These are phyloP conservation scores for Typhlomys cinereus DNA, from an alignment of 2,113 vertebrate genomes.

Conservation along the genomic window DNA sequence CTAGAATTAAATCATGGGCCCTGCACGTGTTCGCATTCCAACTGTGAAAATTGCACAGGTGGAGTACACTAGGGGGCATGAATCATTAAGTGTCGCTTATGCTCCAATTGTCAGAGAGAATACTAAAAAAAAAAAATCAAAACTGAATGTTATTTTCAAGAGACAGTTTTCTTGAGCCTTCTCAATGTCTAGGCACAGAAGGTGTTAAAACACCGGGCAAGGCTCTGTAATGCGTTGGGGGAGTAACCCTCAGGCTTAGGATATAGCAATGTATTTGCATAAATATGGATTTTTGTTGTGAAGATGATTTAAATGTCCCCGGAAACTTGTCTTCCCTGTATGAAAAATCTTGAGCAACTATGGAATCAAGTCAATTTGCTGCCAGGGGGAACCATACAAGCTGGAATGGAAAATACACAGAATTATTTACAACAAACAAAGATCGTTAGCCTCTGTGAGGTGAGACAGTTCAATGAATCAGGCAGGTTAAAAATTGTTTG, in stretches of 20 bases:
- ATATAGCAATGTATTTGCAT: slow-evolving; percentile 43
- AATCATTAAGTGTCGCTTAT: not conserved
- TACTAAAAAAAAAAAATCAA: not conserved
- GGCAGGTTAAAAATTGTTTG: slow-evolving; percentile 1
- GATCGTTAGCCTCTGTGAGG: slow-evolving; percentile 7
- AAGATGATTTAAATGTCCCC: slow-evolving; percentile 39
- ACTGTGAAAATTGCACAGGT: not conserved
- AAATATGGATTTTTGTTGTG: slow-evolving; percentile 63
- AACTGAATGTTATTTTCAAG: not conserved
- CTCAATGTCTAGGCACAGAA: not conserved
- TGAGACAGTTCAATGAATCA: slow-evolving; percentile 40
- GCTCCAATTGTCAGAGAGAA: not conserved
- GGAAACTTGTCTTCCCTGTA: not conserved
- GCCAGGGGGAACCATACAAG: slow-evolving; percentile 38
- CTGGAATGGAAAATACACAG: slow-evolving; percentile 48
- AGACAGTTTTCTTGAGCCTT: not conserved
- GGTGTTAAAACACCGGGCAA: not conserved
- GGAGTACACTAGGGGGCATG: not conserved
- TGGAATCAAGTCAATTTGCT: slow-evolving; percentile 42
- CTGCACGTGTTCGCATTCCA: not conserved
- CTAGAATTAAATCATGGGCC: not conserved
- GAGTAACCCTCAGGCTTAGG: not conserved
- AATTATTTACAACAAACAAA: slow-evolving; percentile 57
- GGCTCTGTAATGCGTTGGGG: not conserved
- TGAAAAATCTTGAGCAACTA: slow-evolving; percentile 45